Evolutionary conservation across 2,113 vertebrate genomes (phyloP), one percentile per base, ranked within the genome.

Genomic region (Sorex araneus): DNA sequence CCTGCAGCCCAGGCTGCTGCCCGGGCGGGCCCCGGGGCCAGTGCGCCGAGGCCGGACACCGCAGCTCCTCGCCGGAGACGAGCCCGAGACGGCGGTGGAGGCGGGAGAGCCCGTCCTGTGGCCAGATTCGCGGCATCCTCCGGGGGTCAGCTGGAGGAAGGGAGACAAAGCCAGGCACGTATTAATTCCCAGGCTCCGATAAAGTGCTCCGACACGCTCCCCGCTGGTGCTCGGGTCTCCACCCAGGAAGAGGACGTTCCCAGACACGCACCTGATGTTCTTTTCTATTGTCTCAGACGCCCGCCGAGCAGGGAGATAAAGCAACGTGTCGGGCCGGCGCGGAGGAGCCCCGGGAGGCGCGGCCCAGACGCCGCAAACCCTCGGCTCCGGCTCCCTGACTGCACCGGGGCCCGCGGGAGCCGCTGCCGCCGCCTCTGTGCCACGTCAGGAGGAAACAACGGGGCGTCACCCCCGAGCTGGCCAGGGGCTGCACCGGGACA

Each of bases 171-270:
- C 15, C 81, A 16, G 73, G 25, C 66, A 32, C 25, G 13, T 40
- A 15, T 18, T 80, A 75, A 89, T 84, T 87, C 87, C 80, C 40
- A 66, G 36, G 66, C 71, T 76, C 83, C 73, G 54, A 86, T 63
- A 27, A 82, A 83, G 45, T 3, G 30, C 1, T 28, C 45, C 4
- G 74, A 30, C 40, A 2, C 36, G 27, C 6, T 36, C 30, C 18
- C 71, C 4, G 45, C 13, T 40, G 23, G 83, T 45, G 4, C 73
- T 84, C 69, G 40, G n/a, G 87, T 69, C 67, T 71, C 86, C 60
- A 28, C 70, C 63, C 47, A 73, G 6, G 73, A 25, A 83, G 86
- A 87, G 34, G 8, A 57, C 9, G 2, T 40, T 84, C 64, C 50
- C 43, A 34, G 71, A 83, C 43, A 6, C 21, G 10, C 7, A 18